These are phyloP conservation scores for Mantis religiosa DNA, from an alignment of 2,888 invertebrate genomes.

Conservation along the genomic window DNA sequence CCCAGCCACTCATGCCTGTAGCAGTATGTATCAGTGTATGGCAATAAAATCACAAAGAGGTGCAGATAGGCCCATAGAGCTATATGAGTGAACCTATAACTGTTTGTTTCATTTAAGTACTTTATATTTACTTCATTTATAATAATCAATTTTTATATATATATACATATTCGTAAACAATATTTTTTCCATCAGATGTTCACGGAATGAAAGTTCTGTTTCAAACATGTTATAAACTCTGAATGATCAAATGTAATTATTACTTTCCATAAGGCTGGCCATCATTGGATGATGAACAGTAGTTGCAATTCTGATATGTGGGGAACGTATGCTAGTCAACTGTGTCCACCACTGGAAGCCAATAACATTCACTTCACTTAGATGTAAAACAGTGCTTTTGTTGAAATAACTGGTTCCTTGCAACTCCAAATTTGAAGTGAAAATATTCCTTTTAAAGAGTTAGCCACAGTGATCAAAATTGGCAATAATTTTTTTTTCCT, in stretches of 20 bases:
- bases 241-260: neutral
- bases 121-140: too few relatives aligned
- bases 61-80: too few relatives aligned
- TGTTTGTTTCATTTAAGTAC: too few relatives aligned
- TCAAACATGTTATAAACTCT: neutral
- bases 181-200: neutral
- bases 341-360: neutral
- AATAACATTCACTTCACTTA: neutral
- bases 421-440: neutral
- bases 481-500: too few relatives aligned
- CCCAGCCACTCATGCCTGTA: too few relatives aligned
- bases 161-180: too few relatives aligned
- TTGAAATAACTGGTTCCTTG: neutral
- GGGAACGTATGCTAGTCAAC: neutral
- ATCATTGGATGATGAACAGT: neutral
- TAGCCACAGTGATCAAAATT: too few relatives aligned
- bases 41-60: too few relatives aligned
- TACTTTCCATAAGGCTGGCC: neutral
- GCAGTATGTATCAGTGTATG: too few relatives aligned
- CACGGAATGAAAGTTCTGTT: neutral
- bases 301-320: neutral
- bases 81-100: too few relatives aligned
- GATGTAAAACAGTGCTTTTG: neutral
- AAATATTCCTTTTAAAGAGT: neutral
- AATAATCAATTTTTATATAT: too few relatives aligned